phyloP scores from a whole-genome alignment of 2,888 invertebrate species.

The Melieria omissa region DNA sequence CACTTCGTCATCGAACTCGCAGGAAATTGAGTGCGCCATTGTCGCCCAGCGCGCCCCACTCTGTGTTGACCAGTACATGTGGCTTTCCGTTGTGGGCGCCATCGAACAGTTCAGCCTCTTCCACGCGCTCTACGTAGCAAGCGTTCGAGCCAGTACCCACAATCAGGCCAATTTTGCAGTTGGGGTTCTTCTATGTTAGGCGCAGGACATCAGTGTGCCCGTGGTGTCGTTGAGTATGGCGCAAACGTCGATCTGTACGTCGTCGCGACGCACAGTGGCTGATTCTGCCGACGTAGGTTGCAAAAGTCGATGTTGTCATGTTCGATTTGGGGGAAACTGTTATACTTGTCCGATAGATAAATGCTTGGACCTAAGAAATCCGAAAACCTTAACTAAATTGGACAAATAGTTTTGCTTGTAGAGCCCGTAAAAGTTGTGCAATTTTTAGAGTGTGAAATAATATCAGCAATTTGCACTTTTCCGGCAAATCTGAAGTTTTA shows the following conservation, averaged over 20 bases:
- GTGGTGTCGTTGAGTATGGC: slow-evolving; percentile 98
- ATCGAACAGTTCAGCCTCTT: slow-evolving; percentile 84
- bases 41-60: slow-evolving; percentile 98
- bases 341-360: no score
- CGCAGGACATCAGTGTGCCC: slow-evolving; percentile 97
- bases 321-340: no score
- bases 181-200: slow-evolving; percentile 95
- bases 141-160: slow-evolving; percentile 96
- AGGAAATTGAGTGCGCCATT: slow-evolving; percentile 88
- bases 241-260: slow-evolving; percentile 91
- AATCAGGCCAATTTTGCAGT: slow-evolving; percentile 93
- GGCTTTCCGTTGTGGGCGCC: slow-evolving; percentile 73
- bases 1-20: slow-evolving; percentile 83
- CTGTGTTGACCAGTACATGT: slow-evolving; percentile 91
- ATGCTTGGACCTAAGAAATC: no score
- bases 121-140: slow-evolving; percentile 91
- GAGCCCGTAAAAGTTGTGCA: no score
- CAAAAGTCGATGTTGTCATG: no score
- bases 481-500: no score
- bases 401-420: no score
- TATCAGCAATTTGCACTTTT: no score
- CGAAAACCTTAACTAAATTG: no score
- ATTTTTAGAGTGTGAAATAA: no score
- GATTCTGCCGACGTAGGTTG: no score
- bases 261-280: no score